phyloP scores from a whole-genome alignment of 2,888 invertebrate genomes.

The Dynastes maya region DNA sequence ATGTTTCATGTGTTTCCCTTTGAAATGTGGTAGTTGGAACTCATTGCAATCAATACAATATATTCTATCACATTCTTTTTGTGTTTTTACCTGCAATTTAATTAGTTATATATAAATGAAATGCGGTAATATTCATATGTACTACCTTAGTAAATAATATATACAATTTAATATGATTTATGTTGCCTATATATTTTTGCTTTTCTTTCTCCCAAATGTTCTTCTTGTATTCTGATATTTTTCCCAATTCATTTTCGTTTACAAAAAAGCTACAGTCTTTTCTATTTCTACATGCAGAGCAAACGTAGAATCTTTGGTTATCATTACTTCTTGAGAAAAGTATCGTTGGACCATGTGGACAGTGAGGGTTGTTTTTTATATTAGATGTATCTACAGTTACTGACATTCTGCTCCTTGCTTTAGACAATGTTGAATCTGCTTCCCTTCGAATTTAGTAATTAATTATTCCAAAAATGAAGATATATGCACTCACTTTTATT shows the following conservation, averaged over 20 bases:
- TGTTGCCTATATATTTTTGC: constrained; percentile 42
- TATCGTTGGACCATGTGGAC: constrained; percentile 85
- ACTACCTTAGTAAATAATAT: constrained; percentile 72
- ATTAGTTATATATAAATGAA: neutral
- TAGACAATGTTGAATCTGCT: too few relatives aligned
- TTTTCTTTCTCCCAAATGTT: constrained; percentile 69
- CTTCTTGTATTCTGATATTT: constrained; percentile 67
- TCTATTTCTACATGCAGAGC: constrained; percentile 87
- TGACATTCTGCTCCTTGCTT: constrained; percentile 31
- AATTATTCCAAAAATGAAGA: too few relatives aligned
- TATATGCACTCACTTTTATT: too few relatives aligned
- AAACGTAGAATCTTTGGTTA: constrained; percentile 81
- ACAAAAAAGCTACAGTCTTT: constrained; percentile 84
- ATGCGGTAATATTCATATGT: constrained; percentile 51
- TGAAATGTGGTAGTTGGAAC: constrained; percentile 69
- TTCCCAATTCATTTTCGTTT: constrained; percentile 71
- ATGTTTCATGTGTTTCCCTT: constrained; percentile 74
- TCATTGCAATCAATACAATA: constrained; percentile 80
- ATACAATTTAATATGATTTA: constrained; percentile 72
- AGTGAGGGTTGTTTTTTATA: constrained; percentile 77
- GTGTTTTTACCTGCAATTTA: constrained; percentile 69
- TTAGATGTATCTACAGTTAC: constrained; percentile 39
- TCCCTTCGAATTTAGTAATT: too few relatives aligned
- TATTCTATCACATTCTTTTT: constrained; percentile 71
- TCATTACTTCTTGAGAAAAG: constrained; percentile 74